A percentile compares a stretch with the other conserved stretches of the same genome.
Conservation (phyloP, 2,888 invertebrate genomes). For the Nemoura dubitans region DNA sequence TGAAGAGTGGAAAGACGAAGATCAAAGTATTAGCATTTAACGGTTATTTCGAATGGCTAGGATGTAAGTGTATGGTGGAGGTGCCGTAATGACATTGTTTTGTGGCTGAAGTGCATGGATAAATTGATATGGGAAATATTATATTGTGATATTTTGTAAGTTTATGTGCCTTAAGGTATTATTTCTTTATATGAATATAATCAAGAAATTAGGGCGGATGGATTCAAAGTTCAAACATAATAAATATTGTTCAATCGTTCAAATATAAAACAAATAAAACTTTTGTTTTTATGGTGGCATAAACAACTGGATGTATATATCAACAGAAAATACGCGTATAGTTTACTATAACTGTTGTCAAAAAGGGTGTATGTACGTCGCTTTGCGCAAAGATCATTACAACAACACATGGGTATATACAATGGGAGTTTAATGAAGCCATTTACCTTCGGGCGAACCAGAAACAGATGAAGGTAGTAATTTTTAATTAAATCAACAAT, state of each 20-base stretch:
- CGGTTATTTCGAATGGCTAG: neutral
- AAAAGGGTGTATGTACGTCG: neutral
- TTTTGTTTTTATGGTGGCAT: neutral
- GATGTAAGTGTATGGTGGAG: neutral
- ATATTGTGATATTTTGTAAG: too few relatives aligned
- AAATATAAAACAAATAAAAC: neutral
- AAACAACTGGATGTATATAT: too few relatives aligned
- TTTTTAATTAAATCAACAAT: neutral
- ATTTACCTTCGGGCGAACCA: neutral
- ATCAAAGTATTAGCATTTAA: conserved; percentile 18
- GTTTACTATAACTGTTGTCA: neutral
- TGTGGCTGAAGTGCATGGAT: neutral
- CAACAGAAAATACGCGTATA: neutral
- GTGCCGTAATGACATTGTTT: neutral
- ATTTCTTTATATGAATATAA: neutral
- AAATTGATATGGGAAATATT: neutral
- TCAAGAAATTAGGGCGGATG: neutral
- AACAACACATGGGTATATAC: too few relatives aligned
- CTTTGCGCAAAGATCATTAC: neutral
- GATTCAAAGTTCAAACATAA: neutral
- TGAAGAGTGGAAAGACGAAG: neutral
- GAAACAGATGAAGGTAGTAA: neutral
- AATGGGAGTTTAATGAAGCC: neutral
- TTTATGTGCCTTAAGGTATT: too few relatives aligned
- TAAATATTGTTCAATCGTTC: neutral